Evolutionary conservation across 2,113 vertebrate genomes (phyloP).

Genomic region (Trochalopteron elliotii): DNA sequence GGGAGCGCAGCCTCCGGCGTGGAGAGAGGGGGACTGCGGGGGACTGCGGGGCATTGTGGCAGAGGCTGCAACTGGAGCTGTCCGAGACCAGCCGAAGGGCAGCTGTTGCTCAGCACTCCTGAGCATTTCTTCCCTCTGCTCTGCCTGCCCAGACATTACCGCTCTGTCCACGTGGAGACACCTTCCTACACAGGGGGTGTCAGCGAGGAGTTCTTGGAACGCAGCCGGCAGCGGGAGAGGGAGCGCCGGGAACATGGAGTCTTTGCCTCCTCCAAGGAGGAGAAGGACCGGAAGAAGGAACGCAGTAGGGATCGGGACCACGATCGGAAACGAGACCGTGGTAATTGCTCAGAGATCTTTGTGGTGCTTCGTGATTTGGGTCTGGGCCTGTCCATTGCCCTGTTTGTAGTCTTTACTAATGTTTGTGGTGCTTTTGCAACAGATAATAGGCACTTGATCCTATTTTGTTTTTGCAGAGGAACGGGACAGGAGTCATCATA

Average conservation of each 20-base stretch:
- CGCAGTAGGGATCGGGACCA: constrained; percentile 76
- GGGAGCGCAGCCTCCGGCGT: too few species aligned
- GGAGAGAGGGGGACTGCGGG: too few species aligned
- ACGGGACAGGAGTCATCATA: constrained; percentile 78
- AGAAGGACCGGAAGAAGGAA: constrained; percentile 81
- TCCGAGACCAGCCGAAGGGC: neutral
- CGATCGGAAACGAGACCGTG: constrained; percentile 77
- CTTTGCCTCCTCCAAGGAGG: constrained; percentile 94
- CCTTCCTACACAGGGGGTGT: constrained; percentile 95
- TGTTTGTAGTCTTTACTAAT: neutral
- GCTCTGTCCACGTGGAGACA: constrained; percentile 90
- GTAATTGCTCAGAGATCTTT: constrained; percentile 36
- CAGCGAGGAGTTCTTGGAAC: constrained; percentile 91
- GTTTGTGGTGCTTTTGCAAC: neutral
- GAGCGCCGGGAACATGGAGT: constrained; percentile 93
- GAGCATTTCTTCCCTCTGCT: neutral
- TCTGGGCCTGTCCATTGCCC: neutral
- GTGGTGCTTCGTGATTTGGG: neutral
- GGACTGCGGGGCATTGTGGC: fast-evolving
- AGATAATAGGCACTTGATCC: neutral
- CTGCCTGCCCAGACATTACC: constrained; percentile 82
- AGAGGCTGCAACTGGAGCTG: too few species aligned
- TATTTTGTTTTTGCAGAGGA: constrained; percentile 74
- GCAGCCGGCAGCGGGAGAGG: constrained; percentile 89
- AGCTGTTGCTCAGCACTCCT: neutral